Base-by-base conservation (phyloP, 2,797 vertebrate species). In the Melanotaenia trifasciata region DNA sequence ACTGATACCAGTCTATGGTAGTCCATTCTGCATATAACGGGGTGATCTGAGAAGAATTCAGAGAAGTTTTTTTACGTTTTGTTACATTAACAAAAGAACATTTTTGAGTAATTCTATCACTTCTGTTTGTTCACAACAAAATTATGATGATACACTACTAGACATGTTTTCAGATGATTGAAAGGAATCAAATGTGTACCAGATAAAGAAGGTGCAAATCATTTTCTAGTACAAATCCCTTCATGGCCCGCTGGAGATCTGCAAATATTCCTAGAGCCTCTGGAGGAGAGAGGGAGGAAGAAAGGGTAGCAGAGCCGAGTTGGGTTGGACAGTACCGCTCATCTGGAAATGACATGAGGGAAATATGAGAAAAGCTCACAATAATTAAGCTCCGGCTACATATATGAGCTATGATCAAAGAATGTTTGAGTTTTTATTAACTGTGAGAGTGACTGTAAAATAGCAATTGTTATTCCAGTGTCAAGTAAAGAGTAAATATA, bases 221-320 rank as follows among this genome's bases (percentile, higher is more conserved):
- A 58, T 96, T 99, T 92, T 99, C 98, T 81, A 99, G 90, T 59
- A 99, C 98, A 89, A 99, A 98, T 64, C 97, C 96, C 84, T 99
- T 99, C 98, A 99, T 99, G 64, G 98, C 97, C 87, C 96, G 95
- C 87, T 99, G 98, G 50, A 99, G 95, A 84, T 99, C 98, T 78
- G 97, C 96, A 94, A 99, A 99, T 91, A 99, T 96, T 75, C 96
- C 96, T 70, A 98, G 90, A 24, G 97, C 97, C 85, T 98, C 98
- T 9, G 83, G 89, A 62, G 98, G 98, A 43, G 97, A 97, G 61
- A 99, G 96, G 64, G 97, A 99, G 62, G 98, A 99, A 5, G 96
- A 96, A 64, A 99, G 94, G 56, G 97, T 98, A 69, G 98, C 98
- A 30, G 94, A 94, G 57, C 98, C 98, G 30, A 99, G 96, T 72